Base-by-base conservation (phyloP, 2,888 invertebrate genomes). In the Phyto melanocephala region DNA sequence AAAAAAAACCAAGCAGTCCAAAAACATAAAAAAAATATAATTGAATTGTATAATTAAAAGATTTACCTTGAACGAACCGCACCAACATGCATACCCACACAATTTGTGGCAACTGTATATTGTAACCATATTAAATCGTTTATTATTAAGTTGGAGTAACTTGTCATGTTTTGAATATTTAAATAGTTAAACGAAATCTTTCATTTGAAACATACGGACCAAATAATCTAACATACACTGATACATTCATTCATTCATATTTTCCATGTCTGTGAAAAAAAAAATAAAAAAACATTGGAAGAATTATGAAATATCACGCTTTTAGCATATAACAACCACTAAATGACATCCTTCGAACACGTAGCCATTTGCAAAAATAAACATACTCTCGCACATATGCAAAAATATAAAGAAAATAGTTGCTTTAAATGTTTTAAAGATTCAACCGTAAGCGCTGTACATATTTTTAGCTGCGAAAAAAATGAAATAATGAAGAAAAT, bases 81-180 rank as follows among this genome's bases (percentile, higher is more conserved):
- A 37, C 15, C 1, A 20, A 56, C 13, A 60, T 11, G 10, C 11
- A 60, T n/a, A 60, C 22, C 22, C 1, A 40, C 7, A 0, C 11
- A 13, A 28, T 5, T 6, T 28, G 6, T 28, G 28, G 15, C n/a
- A 40, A 40, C 15, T 54, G 7, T 52, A 33, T 22, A 56, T 50
- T 60, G 68, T 62, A 40, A 62, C 67, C 60, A 60, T 54, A 77
- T 62, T 67, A 67, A 77, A 76, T 71, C 52, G 71, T 71, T 81
- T 75, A 67, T 81, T 72, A 81, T 81, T 81, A 68, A 81, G 77
- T 81, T 81, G 52, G 67, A 33, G 42, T 56, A 77, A 81, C 40
- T 56, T 81, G 76, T 54, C 77, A 68, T 81, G 72, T 77, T 77
- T 72, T 68, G 77, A 77, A 81, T 81, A 81, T 77, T 77, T 77